phyloP scores from a whole-genome alignment of 2,888 invertebrate species.

The Cryptocephalus moraei region DNA sequence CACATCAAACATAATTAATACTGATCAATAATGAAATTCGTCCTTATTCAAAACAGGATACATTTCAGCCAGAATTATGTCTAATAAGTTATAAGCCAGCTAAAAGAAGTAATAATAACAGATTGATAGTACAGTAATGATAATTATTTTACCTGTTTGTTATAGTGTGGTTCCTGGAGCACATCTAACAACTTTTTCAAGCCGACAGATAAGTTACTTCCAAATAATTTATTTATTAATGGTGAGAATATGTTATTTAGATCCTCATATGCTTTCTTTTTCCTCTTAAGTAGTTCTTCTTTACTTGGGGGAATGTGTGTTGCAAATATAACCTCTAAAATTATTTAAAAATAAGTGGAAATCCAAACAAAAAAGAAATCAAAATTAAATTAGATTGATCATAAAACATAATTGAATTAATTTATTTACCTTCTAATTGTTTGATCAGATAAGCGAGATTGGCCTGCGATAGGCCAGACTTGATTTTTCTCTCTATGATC shows the following conservation, averaged over 20 bases:
- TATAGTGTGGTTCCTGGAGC: conserved; percentile 47
- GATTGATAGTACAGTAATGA: neutral
- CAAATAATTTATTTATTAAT: conserved; percentile 31
- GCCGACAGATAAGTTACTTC: conserved; percentile 34
- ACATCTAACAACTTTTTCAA: conserved; percentile 40
- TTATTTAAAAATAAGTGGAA: neutral
- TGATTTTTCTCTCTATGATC: conserved; percentile 35
- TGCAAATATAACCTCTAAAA: conserved; percentile 34
- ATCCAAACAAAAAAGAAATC: too few species aligned
- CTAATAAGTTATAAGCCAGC: conserved; percentile 70
- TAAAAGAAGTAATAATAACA: conserved; percentile 23
- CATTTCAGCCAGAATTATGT: conserved; percentile 61
- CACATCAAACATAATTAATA: neutral
- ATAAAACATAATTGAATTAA: too few species aligned
- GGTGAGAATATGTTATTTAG: conserved; percentile 33
- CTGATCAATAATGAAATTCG: conserved; percentile 7
- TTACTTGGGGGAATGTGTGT: conserved; percentile 25
- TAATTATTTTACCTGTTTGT: conserved; percentile 44
- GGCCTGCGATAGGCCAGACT: conserved; percentile 40
- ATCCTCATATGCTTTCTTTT: conserved; percentile 36
- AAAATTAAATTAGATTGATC: too few species aligned
- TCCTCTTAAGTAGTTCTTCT: conserved; percentile 32
- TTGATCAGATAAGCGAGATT: conserved; percentile 48
- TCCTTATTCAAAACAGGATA: conserved; percentile 45
- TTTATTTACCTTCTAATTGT: conserved; percentile 46